A percentile compares a stretch with the other conserved stretches of the same genome.
These are phyloP conservation scores for Lepidocyrtinus sp. DNA, from an alignment of 2,888 invertebrate species.

Conservation along the genomic window DNA sequence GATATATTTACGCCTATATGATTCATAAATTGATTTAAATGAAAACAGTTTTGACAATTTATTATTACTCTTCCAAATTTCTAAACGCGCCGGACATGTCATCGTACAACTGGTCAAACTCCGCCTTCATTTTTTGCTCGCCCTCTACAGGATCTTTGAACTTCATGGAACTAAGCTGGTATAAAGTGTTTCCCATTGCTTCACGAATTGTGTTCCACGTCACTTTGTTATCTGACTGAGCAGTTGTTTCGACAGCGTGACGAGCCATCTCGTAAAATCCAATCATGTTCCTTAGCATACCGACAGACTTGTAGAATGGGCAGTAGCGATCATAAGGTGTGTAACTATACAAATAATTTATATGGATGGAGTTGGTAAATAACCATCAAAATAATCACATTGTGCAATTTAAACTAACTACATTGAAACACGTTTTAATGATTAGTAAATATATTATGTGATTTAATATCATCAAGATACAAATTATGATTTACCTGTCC, in stretches of 20 bases:
- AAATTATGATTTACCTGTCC: constrained; percentile 75
- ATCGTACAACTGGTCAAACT: constrained; percentile 97
- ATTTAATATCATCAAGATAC: constrained; percentile 1
- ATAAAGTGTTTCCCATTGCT: constrained; percentile 95
- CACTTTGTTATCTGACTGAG: constrained; percentile 98
- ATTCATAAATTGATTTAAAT: too few species aligned
- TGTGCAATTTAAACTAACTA: constrained; percentile 99
- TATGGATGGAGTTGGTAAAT: not conserved
- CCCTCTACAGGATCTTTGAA: constrained; percentile 99
- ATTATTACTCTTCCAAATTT: constrained; percentile 93
- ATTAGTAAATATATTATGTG: not conserved
- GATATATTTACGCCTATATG: constrained; percentile 16
- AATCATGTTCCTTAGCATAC: constrained; percentile 99
- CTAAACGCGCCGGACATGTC: constrained; percentile 98
- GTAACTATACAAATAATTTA: constrained; percentile 77
- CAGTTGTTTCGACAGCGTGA: constrained; percentile 97
- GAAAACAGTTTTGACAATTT: too few species aligned
- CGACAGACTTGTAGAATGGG: constrained; percentile 99
- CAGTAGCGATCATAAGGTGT: constrained; percentile 97
- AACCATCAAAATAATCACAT: constrained; percentile 98
- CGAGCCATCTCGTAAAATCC: constrained; percentile 98
- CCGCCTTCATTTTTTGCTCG: constrained; percentile 96
- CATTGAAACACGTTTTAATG: constrained; percentile 74
- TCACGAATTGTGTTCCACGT: constrained; percentile 99
- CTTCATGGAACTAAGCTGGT: constrained; percentile 95